Evolutionary conservation across 2,888 invertebrate species (phyloP), one percentile per base, ranked within the genome.

Genomic region (Clepsis dumicolana): DNA sequence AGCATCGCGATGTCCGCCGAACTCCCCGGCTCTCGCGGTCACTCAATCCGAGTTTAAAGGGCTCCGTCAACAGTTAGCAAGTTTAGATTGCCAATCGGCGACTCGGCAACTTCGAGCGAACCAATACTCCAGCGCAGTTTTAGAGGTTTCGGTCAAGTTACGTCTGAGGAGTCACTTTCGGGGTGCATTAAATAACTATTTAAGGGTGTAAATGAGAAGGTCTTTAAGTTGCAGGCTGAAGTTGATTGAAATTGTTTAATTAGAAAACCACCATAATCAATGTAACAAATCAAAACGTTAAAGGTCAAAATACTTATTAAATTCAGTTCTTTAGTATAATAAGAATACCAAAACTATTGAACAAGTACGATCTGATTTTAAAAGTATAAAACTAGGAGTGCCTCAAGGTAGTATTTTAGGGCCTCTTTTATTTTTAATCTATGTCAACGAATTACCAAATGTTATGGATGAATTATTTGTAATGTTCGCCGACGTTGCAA

Each of bases 1-100:
- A 48, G 21, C 21, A 21, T 48, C 48, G 48, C 41, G 41, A 52
- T 52, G 21, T 4, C 29, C 16, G 21, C 12, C 1, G 32, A 27
- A 32, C 56, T 57, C 24, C 14, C 5, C 35, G 38, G 12, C 35
- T 29, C 21, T 21, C 21, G 18, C 16, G 52, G 62, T 62, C 62
- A 62, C 38, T 61, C 62, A 12, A 24, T 16, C 61, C 18, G 21
- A 48, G 41, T 53, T 32, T 27, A 18, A 38, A 48, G 38, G 25
- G 38, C n/a, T 14, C 7, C 14, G 56, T 54, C 38, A 57, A 57
- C 63, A 57, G 48, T 59, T 53, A 59, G 59, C 24, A 68, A 68
- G 44, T 68, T 68, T 59, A 64, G 64, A 68, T 68, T 68, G 68
- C 41, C 68, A 59, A 64, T 68, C 59, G 63, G 52, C 38, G 25